phyloP scores from a whole-genome alignment of 1,140 invertebrate species.

The Elysia chlorotica region DNA sequence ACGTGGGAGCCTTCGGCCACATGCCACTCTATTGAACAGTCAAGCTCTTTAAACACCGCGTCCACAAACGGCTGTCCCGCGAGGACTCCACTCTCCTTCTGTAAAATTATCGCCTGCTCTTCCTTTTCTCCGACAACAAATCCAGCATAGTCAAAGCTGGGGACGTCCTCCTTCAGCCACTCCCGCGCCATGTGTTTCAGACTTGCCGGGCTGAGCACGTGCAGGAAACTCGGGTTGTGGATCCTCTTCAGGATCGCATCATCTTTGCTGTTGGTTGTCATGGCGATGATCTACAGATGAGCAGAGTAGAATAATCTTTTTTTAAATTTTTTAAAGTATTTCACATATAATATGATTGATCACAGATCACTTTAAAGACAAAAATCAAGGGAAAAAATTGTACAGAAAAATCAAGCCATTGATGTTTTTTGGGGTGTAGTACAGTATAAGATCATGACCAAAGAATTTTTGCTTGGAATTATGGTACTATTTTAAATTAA shows the following conservation, averaged over 20 bases:
- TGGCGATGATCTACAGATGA: too few relatives aligned
- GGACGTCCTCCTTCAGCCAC: constrained; percentile 61
- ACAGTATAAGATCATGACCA: too few relatives aligned
- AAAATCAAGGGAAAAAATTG: too few relatives aligned
- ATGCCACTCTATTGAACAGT: constrained; percentile 58
- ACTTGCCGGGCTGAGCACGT: constrained; percentile 50
- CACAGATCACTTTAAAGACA: too few relatives aligned
- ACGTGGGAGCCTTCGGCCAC: constrained; percentile 51
- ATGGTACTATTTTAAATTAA: too few relatives aligned
- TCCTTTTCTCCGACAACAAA: constrained; percentile 59
- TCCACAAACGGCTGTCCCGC: constrained; percentile 64
- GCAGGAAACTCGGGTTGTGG: constrained; percentile 33
- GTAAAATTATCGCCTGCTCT: constrained; percentile 54
- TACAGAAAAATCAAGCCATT: too few relatives aligned
- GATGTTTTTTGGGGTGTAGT: too few relatives aligned
- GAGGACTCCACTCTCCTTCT: constrained; percentile 59
- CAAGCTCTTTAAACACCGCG: constrained; percentile 61
- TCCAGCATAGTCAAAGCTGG: constrained; percentile 61
- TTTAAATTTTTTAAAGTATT: too few relatives aligned
- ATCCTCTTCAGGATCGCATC: constrained; percentile 31
- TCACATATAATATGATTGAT: too few relatives aligned
- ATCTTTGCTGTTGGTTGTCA: too few relatives aligned
- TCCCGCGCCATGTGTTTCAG: constrained; percentile 49
- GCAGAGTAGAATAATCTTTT: too few relatives aligned
- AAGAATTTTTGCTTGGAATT: too few relatives aligned